Conservation (phyloP, 2,797 vertebrate genomes). For the Chrosomus eos region DNA sequence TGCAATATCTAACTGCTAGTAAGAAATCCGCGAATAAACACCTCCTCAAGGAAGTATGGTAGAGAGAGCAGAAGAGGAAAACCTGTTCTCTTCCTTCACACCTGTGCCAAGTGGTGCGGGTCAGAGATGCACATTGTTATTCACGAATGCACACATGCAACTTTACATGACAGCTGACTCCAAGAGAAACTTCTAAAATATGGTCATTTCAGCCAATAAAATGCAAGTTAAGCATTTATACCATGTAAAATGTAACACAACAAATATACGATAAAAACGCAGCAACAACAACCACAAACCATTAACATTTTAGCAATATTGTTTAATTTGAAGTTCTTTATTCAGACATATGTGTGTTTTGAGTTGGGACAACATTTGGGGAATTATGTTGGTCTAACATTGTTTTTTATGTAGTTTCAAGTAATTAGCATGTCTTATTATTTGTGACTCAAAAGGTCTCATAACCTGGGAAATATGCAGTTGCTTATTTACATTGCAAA, state of each 20-base stretch:
- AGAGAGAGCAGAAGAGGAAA: background rate
- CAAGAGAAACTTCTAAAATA: background rate
- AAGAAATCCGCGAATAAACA: slow-evolving; percentile 2
- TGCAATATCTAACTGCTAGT: background rate
- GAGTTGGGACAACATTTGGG: background rate
- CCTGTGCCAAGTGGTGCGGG: background rate
- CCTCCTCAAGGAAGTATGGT: background rate
- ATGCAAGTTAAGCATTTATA: background rate
- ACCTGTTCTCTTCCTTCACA: background rate
- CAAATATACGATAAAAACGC: background rate
- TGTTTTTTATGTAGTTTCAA: too few relatives aligned
- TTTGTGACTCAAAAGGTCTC: too few relatives aligned
- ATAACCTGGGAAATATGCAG: too few relatives aligned
- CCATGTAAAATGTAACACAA: background rate
- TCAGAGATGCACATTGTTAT: slow-evolving; percentile 26
- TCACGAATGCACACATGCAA: slow-evolving; percentile 18
- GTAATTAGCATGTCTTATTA: too few relatives aligned
- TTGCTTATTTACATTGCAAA: background rate
- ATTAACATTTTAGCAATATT: background rate
- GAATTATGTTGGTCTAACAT: background rate
- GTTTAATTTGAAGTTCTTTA: background rate
- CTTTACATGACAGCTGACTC: slow-evolving; percentile 4
- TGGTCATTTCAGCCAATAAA: background rate
- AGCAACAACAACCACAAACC: background rate
- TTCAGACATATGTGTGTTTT: too few relatives aligned